These are phyloP conservation scores for Paedocypris micromegethes DNA, from an alignment of 2,797 vertebrate species.

Conservation along the genomic window DNA sequence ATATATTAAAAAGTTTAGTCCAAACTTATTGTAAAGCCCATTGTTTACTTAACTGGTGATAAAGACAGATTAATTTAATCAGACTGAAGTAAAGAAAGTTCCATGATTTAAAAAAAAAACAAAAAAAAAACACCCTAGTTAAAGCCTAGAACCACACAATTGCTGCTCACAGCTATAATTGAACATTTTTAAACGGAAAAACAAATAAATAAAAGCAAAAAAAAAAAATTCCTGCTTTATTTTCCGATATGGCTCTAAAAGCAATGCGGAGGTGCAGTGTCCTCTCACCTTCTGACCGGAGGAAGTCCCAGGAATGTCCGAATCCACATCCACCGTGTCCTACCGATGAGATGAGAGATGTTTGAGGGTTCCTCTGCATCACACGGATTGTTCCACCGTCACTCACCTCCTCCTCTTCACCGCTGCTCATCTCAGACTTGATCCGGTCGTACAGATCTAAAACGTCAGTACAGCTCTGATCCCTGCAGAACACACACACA, in stretches of 20 bases:
- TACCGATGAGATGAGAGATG: constrained; percentile 18
- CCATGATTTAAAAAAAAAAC: no score
- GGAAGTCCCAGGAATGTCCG: constrained; percentile 92
- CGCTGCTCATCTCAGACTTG: constrained; percentile 83
- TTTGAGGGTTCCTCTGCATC: neutral
- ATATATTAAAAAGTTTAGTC: no score
- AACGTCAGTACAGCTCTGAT: constrained; percentile 90
- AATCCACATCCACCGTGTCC: constrained; percentile 84
- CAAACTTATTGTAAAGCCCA: no score
- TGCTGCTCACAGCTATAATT: no score
- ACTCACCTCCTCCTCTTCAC: constrained; percentile 77
- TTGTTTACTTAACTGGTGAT: no score
- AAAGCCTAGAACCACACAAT: no score
- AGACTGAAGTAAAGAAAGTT: no score
- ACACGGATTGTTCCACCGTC: neutral
- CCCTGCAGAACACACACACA: constrained; percentile 62
- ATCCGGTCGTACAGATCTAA: constrained; percentile 84
- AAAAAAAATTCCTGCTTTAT: no score
- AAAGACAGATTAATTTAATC: no score
- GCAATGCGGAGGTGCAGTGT: neutral
- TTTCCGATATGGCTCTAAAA: neutral
- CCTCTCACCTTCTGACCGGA: constrained; percentile 79
- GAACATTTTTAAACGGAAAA: no score
- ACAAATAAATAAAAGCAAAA: no score
- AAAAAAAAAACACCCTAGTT: no score